Evolutionary conservation across 2,888 invertebrate genomes (phyloP), one percentile per base, ranked within the genome.

Genomic region (Idaea dimidiata): DNA sequence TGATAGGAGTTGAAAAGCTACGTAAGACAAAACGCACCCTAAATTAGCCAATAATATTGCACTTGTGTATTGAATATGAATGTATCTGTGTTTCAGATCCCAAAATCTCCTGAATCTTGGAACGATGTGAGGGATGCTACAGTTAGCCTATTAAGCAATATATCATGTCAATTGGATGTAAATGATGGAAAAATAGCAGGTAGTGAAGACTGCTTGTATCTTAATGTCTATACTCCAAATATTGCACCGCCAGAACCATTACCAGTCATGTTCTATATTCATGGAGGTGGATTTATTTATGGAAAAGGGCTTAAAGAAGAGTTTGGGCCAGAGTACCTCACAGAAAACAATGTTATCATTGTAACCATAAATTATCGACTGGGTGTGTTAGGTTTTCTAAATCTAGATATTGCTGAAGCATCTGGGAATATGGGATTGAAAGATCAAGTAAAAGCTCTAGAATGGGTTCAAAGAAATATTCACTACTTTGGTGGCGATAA

Each of bases 71-170:
- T 6, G 1, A 33, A 43, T 43, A 43, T 43, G 43, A 14, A 43
- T 43, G 8, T 5, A 43, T 43, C 8, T 54, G 1, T 59, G 54
- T 83, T 80, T 8, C 67, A 88, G 87, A 80, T 73, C 70, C 92
- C 91, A 2, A 78, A 86, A 66, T 72, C 86, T 18, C 79, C 86
- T 17, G 83, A 86, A n/a, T 71, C 83, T 59, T 92, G 91, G 91
- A 66, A 81, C 16, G 88, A 86, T 0, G 85, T 87, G 57, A 87
- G 89, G 79, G 91, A 93, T 77, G 93, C 93, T 7, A 90, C 90
- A 4, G 78, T 81, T 60, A 87, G 87, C 72, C 66, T 77, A 81
- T 58, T 69, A 64, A 68, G 71, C 8, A 75, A 81, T 43, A 64
- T 79, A 53, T 71, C 78, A 14, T 65, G 69, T 31, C 86, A 87